phyloP scores from a whole-genome alignment of 2,113 vertebrate genomes.

The Macaca fascicularis region T2T-MFA8v1.1 NC_088384.1:22486001-22486500 shows the following conservation, averaged over 20 bases:
- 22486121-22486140: background rate
- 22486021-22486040: background rate
- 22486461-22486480: no score
- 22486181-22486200: no score
- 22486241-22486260: background rate
- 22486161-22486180: fast-evolving
- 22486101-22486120: background rate
- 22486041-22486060: background rate
- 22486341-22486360: background rate
- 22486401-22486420: no score
- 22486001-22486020: background rate
- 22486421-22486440: no score
- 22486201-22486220: background rate
- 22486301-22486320: background rate
- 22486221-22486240: background rate
- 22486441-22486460: no score
- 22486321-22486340: background rate
- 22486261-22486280: no score
- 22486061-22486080: background rate
- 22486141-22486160: fast-evolving
- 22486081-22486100: background rate
- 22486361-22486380: background rate
- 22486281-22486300: background rate
- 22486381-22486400: no score
- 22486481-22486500: no score